Conservation (phyloP, 2,113 vertebrate genomes). For the Zootoca vivipara region DNA sequence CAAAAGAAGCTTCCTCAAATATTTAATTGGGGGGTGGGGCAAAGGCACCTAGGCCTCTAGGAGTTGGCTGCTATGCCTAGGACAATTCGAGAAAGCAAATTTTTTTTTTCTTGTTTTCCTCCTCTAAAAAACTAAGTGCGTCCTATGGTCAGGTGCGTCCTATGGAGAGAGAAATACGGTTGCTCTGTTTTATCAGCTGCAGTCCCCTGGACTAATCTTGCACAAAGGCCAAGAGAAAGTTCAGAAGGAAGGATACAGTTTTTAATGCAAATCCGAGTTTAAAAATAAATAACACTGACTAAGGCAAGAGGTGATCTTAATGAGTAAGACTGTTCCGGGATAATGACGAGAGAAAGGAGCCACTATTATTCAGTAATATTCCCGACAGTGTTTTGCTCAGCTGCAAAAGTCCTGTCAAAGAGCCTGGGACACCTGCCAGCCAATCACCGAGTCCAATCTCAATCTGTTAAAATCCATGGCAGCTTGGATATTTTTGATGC, state of each 20-base stretch:
- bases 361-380: not conserved
- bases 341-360: not conserved
- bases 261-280: not conserved
- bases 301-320: not conserved
- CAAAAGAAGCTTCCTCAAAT: no score
- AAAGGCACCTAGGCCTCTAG: no score
- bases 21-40: no score
- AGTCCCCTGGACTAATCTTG: not conserved
- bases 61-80: no score
- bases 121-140: no score
- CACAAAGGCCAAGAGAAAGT: not conserved
- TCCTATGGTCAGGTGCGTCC: no score
- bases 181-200: not conserved
- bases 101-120: no score
- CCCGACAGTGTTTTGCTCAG: not conserved
- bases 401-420: not conserved
- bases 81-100: no score
- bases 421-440: not conserved
- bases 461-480: not conserved
- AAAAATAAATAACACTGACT: not conserved
- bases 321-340: not conserved
- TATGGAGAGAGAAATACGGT: no score
- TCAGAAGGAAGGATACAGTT: not conserved
- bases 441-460: not conserved
- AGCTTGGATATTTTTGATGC: not conserved